Base-by-base conservation (phyloP, 2,888 invertebrate genomes). In the Leucoptera coffeella region DNA sequence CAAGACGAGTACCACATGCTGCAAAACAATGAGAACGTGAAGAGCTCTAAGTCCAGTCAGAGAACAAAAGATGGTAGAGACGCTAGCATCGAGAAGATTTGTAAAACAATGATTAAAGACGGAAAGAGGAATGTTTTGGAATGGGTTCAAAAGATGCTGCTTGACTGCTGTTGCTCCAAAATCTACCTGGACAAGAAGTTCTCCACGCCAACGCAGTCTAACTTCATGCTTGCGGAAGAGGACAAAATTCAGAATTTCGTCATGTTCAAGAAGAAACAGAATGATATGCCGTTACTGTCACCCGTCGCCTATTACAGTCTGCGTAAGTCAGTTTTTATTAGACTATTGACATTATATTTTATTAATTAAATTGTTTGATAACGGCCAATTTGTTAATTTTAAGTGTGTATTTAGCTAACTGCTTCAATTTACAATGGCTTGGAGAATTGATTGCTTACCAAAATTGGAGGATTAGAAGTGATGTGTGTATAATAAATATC, bases 101-200 rank as follows among this genome's bases (percentile, higher is more conserved):
- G 75, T 39, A 76, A 79, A 32, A 64, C 78, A 36, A 57, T 86
- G 5, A 48, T 61, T 5, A 74, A 74, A 37, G 79, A 81, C 36
- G 77, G 80, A 10, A 78, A 78, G 38, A 58, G 60, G 0, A 55
- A 62, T 28, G 67, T 71, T 28, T 43, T 84, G 13, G 42, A 59
- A 4, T 86, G 85, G 85, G 57, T 88, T 7, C 85, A 87, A 45
- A 73, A 74, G 32, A 56, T 78, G 21, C 50, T 87, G 4, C 52
- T 87, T 2, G 85, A 87, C 39, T 77, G 77, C 2, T 85, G 85
- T 42, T 79, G 69, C 38, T 77, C 78, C 6, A 85, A 85, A 57
- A 50, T 85, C 34, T 61, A 59, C 26, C 39, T 80, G 12, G 57
- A 64, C 10, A 73, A 73, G 36, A 47, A 44, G 12, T 40, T 43